Evolutionary conservation across 2,888 invertebrate species (phyloP), one percentile per base, ranked within the genome.

Genomic region (Meteorus colon): DNA sequence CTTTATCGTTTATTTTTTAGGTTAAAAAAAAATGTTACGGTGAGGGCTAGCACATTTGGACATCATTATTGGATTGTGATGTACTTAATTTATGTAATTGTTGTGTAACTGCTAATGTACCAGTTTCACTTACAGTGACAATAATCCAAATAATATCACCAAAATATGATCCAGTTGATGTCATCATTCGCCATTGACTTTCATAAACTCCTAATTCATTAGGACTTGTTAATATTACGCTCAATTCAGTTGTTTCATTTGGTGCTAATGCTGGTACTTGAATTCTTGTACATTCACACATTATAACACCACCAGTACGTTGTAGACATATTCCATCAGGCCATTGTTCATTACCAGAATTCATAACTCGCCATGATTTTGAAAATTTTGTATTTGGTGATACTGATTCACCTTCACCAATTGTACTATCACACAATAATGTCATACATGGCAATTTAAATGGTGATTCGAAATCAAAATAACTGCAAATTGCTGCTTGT

Each of bases 401-500:
- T 66, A 95, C 92, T 80, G 94, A 93, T 89, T 96, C 94, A 75
- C 95, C 95, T 84, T 96, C 95, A 55, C 94, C 94, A 78, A 96
- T 93, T 37, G 95, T 94, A 79, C 94, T 92, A 90, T 96, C 95
- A 83, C 92, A 92, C 81, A 94, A 90, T 81, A 96, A 90, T 60
- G 93, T 91, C 96, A 96, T 96, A 69, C 93, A 93, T 83, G 96
- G 95, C 89, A 96, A 91, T 90, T 92, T 94, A 88, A 91, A 92
- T 81, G 93, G 92, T 83, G 94, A 93, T 87, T 95, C 94, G 86
- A 95, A 95, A 90, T 99, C 98, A 91, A 98, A 95, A 89, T 97
- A 98, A 85, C 97, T 96, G 90, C 98, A 96, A 84, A 98, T 95
- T 75, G 98, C 98, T 80, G 96, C 96, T 92, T 98, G 98, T 74